Conservation (phyloP, 2,888 invertebrate species). For the Ectemnius continuus region DNA sequence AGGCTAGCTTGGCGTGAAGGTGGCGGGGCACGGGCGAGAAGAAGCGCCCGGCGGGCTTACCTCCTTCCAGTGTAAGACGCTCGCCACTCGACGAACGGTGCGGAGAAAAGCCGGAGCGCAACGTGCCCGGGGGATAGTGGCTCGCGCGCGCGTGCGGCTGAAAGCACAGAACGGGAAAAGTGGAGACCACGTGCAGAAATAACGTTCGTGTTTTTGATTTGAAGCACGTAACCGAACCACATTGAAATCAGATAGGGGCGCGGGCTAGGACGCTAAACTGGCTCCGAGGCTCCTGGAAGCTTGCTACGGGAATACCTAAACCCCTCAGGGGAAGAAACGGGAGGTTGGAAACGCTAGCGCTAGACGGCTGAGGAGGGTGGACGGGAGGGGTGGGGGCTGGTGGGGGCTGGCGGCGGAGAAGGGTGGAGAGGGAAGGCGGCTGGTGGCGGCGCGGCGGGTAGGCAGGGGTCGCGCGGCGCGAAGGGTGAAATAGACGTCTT, state of each 20-base stretch:
- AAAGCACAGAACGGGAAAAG: constrained; percentile 57
- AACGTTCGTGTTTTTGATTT: constrained; percentile 74
- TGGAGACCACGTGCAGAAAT: constrained; percentile 69
- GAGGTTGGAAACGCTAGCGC: constrained; percentile 41
- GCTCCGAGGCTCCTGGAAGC: constrained; percentile 64
- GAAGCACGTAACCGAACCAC: constrained; percentile 75
- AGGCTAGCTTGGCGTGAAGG: not conserved
- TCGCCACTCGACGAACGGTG: too few relatives aligned
- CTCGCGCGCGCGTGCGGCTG: not conserved
- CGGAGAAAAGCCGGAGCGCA: not conserved
- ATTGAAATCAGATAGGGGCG: constrained; percentile 75
- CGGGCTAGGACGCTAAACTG: constrained; percentile 69
- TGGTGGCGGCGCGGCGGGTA: constrained; percentile 32
- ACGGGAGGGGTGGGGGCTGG: constrained; percentile 12
- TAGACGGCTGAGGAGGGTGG: constrained; percentile 43
- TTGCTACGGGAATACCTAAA: constrained; percentile 68
- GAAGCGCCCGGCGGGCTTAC: too few relatives aligned
- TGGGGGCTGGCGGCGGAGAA: not conserved
- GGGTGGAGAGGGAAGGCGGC: constrained; percentile 7
- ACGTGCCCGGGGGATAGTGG: not conserved
- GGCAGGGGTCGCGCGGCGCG: constrained; percentile 41
- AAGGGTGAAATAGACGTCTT: constrained; percentile 49
- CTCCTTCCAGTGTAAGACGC: too few relatives aligned
- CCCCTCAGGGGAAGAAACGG: constrained; percentile 30
- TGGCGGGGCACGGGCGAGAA: too few relatives aligned